These are phyloP conservation scores for Lasioglossum figueresi DNA, from an alignment of 2,888 invertebrate species.

Conservation along the genomic window DNA sequence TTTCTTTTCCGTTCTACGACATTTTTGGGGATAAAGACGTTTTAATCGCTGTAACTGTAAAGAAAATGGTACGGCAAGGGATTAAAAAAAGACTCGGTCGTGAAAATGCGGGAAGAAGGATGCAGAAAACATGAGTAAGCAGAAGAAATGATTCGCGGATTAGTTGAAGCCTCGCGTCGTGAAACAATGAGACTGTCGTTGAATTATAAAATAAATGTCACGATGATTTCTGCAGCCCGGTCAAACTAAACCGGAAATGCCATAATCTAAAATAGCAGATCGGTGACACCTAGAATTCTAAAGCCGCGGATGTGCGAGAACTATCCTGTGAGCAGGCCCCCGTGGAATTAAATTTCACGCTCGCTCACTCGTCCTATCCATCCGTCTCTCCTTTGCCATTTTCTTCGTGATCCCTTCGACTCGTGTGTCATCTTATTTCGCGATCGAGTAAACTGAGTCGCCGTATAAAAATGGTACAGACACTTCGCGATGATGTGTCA, in stretches of 20 bases:
- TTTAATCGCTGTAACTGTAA: too few relatives aligned
- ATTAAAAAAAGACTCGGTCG: background rate
- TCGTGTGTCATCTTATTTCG: background rate
- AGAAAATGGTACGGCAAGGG: too few relatives aligned
- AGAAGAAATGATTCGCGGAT: conserved; percentile 27
- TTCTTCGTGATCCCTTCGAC: conserved; percentile 3
- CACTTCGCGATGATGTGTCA: background rate
- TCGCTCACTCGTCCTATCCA: conserved; percentile 3
- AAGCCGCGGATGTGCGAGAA: conserved; percentile 20
- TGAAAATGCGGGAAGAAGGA: background rate
- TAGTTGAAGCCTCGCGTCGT: conserved; percentile 5
- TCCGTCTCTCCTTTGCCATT: conserved; percentile 1
- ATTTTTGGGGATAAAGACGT: too few relatives aligned
- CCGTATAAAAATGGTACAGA: background rate
- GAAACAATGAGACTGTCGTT: conserved; percentile 20
- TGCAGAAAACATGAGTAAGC: background rate
- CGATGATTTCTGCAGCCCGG: conserved; percentile 25
- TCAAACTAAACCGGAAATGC: conserved; percentile 30
- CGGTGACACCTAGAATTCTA: background rate
- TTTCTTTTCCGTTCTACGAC: too few relatives aligned
- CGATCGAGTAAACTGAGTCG: conserved; percentile 20
- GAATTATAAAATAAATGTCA: conserved; percentile 54
- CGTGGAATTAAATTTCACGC: conserved; percentile 44
- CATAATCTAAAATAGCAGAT: conserved; percentile 38
- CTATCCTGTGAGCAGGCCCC: conserved; percentile 19